These are phyloP conservation scores for Graphium colonna DNA, from an alignment of 2,888 invertebrate species.

Conservation along the genomic window DNA sequence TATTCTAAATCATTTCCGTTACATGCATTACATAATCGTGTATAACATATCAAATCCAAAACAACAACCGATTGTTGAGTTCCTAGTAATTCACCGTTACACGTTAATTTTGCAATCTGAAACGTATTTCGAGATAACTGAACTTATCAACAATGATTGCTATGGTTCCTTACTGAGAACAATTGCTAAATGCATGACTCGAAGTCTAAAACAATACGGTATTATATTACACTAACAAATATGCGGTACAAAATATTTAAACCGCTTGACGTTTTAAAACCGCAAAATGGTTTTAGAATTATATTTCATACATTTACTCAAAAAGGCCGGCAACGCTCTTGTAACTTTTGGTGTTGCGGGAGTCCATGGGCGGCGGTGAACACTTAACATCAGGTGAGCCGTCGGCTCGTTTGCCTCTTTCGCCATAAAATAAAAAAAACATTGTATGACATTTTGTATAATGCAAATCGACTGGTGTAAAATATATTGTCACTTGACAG, in stretches of 20 bases:
- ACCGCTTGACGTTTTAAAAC: constrained; percentile 36
- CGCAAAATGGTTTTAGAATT: constrained; percentile 40
- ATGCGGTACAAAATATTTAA: constrained; percentile 20
- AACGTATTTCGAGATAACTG: neutral
- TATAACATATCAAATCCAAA: neutral
- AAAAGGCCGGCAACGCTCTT: no score
- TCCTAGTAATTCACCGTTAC: constrained; percentile 1
- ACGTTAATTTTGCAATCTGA: constrained; percentile 10
- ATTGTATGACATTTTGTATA: constrained; percentile 37
- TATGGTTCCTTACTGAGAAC: neutral
- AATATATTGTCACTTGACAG: constrained; percentile 36
- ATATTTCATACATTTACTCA: no score
- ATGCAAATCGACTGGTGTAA: constrained; percentile 57
- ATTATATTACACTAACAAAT: constrained; percentile 5
- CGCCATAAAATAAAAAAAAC: no score
- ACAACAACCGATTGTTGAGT: neutral
- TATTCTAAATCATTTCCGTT: neutral
- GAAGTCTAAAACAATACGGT: neutral
- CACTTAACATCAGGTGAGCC: no score
- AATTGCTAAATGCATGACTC: neutral
- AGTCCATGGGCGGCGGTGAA: no score
- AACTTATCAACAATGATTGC: neutral
- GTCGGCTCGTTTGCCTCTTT: no score
- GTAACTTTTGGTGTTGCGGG: constrained; percentile 26
- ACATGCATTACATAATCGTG: no score